A percentile compares a stretch with the other conserved stretches of the same genome.
phyloP scores from a whole-genome alignment of 2,797 vertebrate genomes.

The Florisuga fusca region DNA sequence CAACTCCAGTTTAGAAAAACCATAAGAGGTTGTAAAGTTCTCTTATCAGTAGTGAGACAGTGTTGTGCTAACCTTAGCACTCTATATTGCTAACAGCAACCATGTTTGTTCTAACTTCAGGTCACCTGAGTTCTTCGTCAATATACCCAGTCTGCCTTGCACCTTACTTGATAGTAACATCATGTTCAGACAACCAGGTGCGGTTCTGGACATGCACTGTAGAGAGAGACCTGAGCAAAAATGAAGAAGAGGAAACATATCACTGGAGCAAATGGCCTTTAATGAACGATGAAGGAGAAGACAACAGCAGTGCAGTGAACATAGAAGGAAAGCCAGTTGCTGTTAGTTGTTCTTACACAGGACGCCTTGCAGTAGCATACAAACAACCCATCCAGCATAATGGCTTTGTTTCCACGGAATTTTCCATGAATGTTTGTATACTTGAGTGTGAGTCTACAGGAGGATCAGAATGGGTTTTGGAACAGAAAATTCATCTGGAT shows the following conservation, averaged over 20 bases:
- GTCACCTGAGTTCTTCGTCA: slow-evolving; percentile 97
- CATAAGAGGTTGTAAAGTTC: background rate
- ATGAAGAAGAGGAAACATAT: slow-evolving; percentile 80
- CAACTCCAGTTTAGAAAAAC: background rate
- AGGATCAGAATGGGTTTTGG: slow-evolving; percentile 97
- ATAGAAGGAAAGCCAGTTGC: slow-evolving; percentile 93
- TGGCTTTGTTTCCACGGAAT: slow-evolving; percentile 88
- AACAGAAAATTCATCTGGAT: slow-evolving; percentile 96
- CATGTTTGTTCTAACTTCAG: slow-evolving; percentile 72
- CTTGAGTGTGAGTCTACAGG: slow-evolving; percentile 99
- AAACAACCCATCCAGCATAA: slow-evolving; percentile 88
- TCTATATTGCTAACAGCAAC: background rate
- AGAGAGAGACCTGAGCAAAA: slow-evolving; percentile 74
- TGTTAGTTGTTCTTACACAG: slow-evolving; percentile 97
- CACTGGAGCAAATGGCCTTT: slow-evolving; percentile 94
- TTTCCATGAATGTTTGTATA: slow-evolving; percentile 98
- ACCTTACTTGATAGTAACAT: slow-evolving; percentile 95
- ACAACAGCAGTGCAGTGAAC: slow-evolving; percentile 91
- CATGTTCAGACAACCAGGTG: slow-evolving; percentile 94
- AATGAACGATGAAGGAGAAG: slow-evolving; percentile 92
- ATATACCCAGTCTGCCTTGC: slow-evolving; percentile 99
- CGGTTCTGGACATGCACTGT: slow-evolving; percentile 94
- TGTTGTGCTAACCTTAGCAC: background rate
- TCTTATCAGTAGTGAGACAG: background rate
- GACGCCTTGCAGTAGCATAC: slow-evolving; percentile 94